Percentiles rank a stretch among this genome's conserved stretches.
These are phyloP conservation scores for Kryptolebias marmoratus DNA, from an alignment of 2,113 vertebrate genomes.

Conservation along the genomic window DNA sequence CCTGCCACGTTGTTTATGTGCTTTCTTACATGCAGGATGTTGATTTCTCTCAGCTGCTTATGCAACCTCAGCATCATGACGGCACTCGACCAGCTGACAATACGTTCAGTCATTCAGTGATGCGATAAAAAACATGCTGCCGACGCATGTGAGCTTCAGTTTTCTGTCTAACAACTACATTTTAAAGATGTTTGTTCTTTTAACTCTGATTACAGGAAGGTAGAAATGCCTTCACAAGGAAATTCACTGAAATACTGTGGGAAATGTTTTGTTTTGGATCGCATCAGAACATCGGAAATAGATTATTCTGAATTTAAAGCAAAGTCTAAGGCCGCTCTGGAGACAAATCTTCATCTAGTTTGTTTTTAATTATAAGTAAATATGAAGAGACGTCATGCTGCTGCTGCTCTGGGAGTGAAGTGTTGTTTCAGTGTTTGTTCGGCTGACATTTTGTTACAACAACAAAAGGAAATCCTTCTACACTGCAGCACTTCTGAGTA, in stretches of 20 bases:
- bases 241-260: neutral
- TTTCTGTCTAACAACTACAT: neutral
- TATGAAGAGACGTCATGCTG: no score
- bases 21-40: neutral
- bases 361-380: no score
- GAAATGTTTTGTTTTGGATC: neutral
- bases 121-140: neutral
- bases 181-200: neutral
- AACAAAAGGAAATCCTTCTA: neutral
- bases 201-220: no score
- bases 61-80: slow-evolving; percentile 34
- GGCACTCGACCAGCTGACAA: slow-evolving; percentile 44
- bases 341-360: no score
- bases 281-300: neutral
- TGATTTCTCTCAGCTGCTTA: slow-evolving; percentile 47
- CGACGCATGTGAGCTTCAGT: neutral
- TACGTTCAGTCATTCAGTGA: slow-evolving; percentile 19
- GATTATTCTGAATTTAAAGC: no score
- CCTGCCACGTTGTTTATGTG: neutral
- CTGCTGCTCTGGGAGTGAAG: neutral
- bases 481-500: neutral
- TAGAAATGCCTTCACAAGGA: neutral
- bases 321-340: no score
- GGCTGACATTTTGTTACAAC: neutral
- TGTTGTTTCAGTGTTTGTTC: neutral